Evolutionary conservation across 2,888 invertebrate genomes (phyloP).

Genomic region (Tenthredo distinguenda): DNA sequence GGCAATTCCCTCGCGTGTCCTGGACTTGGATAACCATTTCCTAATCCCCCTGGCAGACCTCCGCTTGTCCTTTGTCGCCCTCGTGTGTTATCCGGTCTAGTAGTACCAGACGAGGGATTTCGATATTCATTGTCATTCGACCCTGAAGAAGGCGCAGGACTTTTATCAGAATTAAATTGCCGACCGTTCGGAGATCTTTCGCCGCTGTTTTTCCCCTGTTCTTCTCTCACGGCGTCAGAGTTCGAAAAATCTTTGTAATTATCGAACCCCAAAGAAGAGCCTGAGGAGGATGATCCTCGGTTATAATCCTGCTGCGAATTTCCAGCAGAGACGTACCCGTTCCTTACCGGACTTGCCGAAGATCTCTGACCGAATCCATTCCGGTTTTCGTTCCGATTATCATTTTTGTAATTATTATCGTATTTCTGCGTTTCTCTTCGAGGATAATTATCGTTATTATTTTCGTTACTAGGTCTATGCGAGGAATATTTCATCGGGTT

Average conservation of each 20-base stretch:
- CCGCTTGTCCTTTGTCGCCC: conserved; percentile 58
- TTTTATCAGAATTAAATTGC: not conserved
- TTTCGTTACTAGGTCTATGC: not conserved
- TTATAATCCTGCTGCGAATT: not conserved
- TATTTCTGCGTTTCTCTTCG: not conserved
- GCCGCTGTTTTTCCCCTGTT: not conserved
- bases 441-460: not conserved
- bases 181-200: not conserved
- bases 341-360: not conserved
- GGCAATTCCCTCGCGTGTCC: conserved; percentile 58
- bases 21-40: conserved; percentile 64
- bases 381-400: not conserved
- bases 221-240: not conserved
- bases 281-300: not conserved
- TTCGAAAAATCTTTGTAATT: not conserved
- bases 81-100: not conserved
- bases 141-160: not conserved
- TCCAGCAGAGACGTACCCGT: not conserved
- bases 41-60: conserved; percentile 62
- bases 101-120: not conserved
- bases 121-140: conserved; percentile 9
- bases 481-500: not conserved
- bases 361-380: not conserved
- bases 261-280: not conserved
- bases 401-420: not conserved